phyloP scores from a whole-genome alignment of 2,888 invertebrate genomes.

The Calliopum simillimum region DNA sequence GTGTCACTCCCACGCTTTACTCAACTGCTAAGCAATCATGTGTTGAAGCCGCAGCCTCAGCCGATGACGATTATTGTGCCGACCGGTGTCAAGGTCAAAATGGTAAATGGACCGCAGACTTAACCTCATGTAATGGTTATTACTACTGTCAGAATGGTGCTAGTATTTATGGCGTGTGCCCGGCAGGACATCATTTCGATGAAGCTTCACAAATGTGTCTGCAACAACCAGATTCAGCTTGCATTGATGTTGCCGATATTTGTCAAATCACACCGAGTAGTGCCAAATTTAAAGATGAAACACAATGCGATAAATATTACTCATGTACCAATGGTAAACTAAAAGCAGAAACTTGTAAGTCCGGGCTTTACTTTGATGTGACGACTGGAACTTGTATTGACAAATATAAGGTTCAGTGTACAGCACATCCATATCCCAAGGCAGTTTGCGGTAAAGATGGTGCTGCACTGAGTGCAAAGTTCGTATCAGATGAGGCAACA shows the following conservation, averaged over 20 bases:
- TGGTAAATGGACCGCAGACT: conserved; percentile 52
- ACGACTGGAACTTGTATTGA: conserved; percentile 47
- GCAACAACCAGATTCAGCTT: conserved; percentile 48
- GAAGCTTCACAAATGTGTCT: conserved; percentile 53
- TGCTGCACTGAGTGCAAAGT: conserved; percentile 33
- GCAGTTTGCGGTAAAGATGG: conserved; percentile 45
- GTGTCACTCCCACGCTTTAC: conserved; percentile 44
- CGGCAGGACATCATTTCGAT: conserved; percentile 48
- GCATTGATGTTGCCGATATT: conserved; percentile 55
- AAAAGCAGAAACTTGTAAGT: conserved; percentile 37
- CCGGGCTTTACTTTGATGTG: conserved; percentile 53
- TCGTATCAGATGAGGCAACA: conserved; percentile 50
- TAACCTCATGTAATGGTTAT: conserved; percentile 53
- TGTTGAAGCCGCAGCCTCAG: conserved; percentile 38
- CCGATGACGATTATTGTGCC: conserved; percentile 49
- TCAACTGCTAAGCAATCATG: conserved; percentile 51
- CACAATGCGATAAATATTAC: conserved; percentile 55
- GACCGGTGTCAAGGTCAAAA: conserved; percentile 51
- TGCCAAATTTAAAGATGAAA: conserved; percentile 51
- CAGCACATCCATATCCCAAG: conserved; percentile 50
- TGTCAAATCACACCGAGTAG: conserved; percentile 54
- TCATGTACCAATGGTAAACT: conserved; percentile 49
- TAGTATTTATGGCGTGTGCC: conserved; percentile 47
- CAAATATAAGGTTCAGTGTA: conserved; percentile 47
- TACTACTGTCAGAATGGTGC: conserved; percentile 53